Base-by-base conservation (phyloP, 2,113 vertebrate genomes). In the Notarius lentiginosus region DNA sequence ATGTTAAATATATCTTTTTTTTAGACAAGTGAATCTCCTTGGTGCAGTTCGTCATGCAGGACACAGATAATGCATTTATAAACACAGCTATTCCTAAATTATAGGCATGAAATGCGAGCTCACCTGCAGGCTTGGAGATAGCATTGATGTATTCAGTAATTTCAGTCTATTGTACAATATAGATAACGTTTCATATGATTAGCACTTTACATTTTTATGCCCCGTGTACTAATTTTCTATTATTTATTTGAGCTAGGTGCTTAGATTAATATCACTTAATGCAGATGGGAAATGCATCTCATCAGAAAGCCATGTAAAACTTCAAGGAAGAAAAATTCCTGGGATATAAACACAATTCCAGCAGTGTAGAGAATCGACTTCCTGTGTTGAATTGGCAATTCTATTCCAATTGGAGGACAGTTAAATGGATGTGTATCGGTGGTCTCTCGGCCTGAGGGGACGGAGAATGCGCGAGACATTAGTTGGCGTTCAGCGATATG, bases 321-420 rank as follows among this genome's bases (percentile, higher is more conserved):
- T 84, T 72, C 90, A 89, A 93, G 73, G 51, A 90, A 91, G 93
- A 53, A 83, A 75, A 58, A 61, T 47, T 75, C 20, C 83, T 27
- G 12, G 70, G 7, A 60, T 30, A 9, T 34, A 41, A 60, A n/a
- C 83, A 93, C 93, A 92, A 90, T 92, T 93, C 92, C 80, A 89
- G 1, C 92, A 93, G 91, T 85, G 90, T 88, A 91, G 90, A 89
- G 92, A 93, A 94, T 93, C 93, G 93, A 95, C 93, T 93, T 88
- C 85, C 73, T 55, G 86, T 89, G 79, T 84, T 90, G 91, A 93
- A 93, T 92, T 92, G 90, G 92, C 93, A 92, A 91, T 93, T 92
- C 91, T 88, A 88, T 91, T 87, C 87, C 92, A 89, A 88, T 1
- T 73, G 89, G 91, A 93, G 92, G 94, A 91, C 87, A 87, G 92